Conservation (phyloP, 2,888 invertebrate genomes). For the Drosophila rellima region DNA sequence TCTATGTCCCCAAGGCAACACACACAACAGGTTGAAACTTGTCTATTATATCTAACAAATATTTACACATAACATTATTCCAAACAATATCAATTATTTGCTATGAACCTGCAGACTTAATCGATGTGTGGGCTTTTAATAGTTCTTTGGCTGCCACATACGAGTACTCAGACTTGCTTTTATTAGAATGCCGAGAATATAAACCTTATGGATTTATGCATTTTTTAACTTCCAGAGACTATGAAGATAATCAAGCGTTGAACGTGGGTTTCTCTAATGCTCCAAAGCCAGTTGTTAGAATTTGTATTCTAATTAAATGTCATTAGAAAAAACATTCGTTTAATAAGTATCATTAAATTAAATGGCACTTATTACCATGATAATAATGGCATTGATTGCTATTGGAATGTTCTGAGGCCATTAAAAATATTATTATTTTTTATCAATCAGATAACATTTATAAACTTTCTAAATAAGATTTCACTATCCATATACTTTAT, state of each 20-base stretch:
- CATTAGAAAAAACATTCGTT: conserved; percentile 14
- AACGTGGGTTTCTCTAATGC: conserved; percentile 46
- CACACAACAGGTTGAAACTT: conserved; percentile 2
- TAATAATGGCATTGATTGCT: conserved; percentile 15
- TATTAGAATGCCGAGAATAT: conserved; percentile 42
- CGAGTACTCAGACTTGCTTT: conserved; percentile 56
- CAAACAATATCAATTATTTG: conserved; percentile 52
- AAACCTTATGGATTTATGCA: conserved; percentile 29
- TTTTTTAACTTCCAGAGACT: conserved; percentile 32
- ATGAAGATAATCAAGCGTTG: conserved; percentile 15
- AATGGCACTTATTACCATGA: conserved; percentile 40
- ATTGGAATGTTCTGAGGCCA: neutral
- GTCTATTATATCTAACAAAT: conserved; percentile 15
- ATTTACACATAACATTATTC: conserved; percentile 28
- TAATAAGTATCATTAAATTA: conserved; percentile 33
- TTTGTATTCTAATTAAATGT: conserved; percentile 37
- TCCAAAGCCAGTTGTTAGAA: conserved; percentile 9
- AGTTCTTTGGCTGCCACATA: conserved; percentile 14
- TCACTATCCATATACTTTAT: too few species aligned
- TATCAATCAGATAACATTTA: neutral
- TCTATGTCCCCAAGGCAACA: conserved; percentile 30
- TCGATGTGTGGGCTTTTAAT: conserved; percentile 59
- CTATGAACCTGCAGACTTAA: conserved; percentile 42
- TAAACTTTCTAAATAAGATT: neutral
- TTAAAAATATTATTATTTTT: neutral